Evolutionary conservation across 2,888 invertebrate genomes (phyloP).

Genomic region (Chaetogeoica ovagalla): DNA sequence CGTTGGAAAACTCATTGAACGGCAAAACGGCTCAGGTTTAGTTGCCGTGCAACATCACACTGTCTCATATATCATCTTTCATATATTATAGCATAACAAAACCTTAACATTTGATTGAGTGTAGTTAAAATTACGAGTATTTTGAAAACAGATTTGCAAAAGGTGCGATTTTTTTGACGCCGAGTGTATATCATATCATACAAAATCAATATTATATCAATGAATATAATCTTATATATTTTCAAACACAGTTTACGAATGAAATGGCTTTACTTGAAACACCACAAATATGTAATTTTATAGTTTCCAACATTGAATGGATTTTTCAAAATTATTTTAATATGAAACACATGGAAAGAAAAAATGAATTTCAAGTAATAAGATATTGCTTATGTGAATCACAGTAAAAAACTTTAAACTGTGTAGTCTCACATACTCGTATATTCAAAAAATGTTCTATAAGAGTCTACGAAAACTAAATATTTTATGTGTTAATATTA

Average conservation of each 20-base stretch:
- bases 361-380: neutral
- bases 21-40: no score
- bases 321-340: neutral
- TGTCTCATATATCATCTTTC: no score
- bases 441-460: neutral
- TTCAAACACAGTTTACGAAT: neutral
- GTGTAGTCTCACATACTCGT: no score
- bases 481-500: neutral
- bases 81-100: no score
- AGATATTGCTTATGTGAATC: neutral
- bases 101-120: no score
- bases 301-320: neutral
- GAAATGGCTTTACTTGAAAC: neutral
- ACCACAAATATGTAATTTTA: neutral
- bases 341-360: neutral
- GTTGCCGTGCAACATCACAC: no score
- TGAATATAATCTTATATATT: neutral
- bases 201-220: no score
- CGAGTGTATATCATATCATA: neutral
- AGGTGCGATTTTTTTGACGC: no score
- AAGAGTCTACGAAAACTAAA: neutral
- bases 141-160: no score
- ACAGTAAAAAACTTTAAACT: neutral
- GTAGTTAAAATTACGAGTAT: no score
- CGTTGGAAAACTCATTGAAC: no score